Evolutionary conservation across 2,113 vertebrate species (phyloP).

Genomic region (Anguilla rostrata): DNA sequence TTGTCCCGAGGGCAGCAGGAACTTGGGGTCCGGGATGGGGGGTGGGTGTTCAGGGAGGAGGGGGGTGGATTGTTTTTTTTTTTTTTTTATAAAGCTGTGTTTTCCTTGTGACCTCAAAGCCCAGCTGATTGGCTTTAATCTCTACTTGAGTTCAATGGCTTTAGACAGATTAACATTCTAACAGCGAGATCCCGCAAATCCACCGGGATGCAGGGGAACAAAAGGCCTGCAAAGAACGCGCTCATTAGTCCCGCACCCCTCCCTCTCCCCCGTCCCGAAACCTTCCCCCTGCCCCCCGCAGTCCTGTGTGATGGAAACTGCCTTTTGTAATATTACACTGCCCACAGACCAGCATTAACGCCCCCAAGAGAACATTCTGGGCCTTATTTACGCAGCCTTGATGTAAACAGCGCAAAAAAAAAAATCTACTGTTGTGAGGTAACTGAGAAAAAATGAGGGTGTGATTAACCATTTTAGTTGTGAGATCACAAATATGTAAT

Average conservation of each 20-base stretch:
- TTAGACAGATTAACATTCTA: conserved; percentile 71
- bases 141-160: conserved; percentile 57
- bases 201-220: conserved; percentile 47
- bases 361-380: neutral
- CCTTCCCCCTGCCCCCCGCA: neutral
- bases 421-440: too few species aligned
- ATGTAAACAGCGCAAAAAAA: neutral
- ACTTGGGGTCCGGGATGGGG: neutral
- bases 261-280: neutral
- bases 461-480: too few species aligned
- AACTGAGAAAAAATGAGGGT: too few species aligned
- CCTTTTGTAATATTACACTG: neutral
- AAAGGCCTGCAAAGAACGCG: conserved; percentile 43
- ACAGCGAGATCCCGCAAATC: conserved; percentile 59
- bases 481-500: too few species aligned
- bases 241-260: conserved; percentile 48
- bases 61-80: neutral
- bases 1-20: neutral
- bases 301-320: neutral
- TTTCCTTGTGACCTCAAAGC: conserved; percentile 22
- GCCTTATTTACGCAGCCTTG: neutral
- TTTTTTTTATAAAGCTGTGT: neutral
- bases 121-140: conserved; percentile 57
- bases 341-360: neutral
- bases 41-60: neutral